phyloP scores from a whole-genome alignment of 2,113 vertebrate species.

The Alosa alosa region DNA sequence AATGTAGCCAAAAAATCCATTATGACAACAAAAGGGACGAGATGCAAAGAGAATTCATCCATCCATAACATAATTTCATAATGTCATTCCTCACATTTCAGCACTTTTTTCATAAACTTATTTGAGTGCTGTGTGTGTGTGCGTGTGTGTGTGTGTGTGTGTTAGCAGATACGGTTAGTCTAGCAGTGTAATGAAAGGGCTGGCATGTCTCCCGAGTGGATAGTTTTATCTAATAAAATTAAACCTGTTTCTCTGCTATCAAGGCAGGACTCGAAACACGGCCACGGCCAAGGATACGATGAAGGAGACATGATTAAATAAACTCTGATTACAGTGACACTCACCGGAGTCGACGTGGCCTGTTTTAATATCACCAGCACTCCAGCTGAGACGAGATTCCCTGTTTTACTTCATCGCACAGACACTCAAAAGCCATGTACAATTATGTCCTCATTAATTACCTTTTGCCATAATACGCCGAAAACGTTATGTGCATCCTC shows the following conservation, averaged over 20 bases:
- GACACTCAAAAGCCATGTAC: slow-evolving; percentile 1
- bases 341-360: neutral
- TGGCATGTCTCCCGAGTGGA: neutral
- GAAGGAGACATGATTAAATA: slow-evolving; percentile 2
- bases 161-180: neutral
- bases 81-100: neutral
- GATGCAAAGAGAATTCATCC: neutral
- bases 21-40: neutral
- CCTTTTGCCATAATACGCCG: neutral
- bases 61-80: neutral
- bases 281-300: neutral
- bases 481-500: neutral
- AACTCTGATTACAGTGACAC: slow-evolving; percentile 5
- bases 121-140: neutral
- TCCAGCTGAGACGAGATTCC: neutral
- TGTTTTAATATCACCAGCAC: slow-evolving; percentile 12
- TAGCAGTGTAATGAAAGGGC: neutral
- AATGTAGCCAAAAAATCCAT: neutral
- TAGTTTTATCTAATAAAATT: neutral
- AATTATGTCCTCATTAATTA: slow-evolving; percentile 19
- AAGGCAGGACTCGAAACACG: neutral
- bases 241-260: neutral
- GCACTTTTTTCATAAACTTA: neutral
- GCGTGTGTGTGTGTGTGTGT: slow-evolving; percentile 9
- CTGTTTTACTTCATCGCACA: neutral